phyloP scores from a whole-genome alignment of 2,888 invertebrate species.

The Orchesellides sinensis region DNA sequence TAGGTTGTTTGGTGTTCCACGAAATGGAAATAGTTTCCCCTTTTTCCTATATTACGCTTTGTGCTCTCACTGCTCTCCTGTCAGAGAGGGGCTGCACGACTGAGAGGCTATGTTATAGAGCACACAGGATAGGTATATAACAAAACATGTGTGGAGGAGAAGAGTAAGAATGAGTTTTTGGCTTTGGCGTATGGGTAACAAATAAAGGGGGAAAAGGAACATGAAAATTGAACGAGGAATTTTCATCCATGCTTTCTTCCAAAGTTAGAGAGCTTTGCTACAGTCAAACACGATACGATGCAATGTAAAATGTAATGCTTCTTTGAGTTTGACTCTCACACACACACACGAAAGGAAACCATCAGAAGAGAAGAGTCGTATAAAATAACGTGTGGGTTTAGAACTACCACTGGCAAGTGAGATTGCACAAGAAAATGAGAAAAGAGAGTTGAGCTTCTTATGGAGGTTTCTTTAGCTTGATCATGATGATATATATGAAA shows the following conservation, averaged over 20 bases:
- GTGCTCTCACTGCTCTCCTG: constrained; percentile 38
- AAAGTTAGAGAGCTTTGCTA: too few relatives aligned
- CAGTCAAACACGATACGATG: not conserved
- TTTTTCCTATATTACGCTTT: too few relatives aligned
- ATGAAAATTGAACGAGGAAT: constrained; percentile 51
- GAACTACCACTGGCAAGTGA: constrained; percentile 4
- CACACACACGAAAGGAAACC: constrained; percentile 54
- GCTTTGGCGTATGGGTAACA: not conserved
- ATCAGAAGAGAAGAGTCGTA: constrained; percentile 18
- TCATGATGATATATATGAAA: not conserved
- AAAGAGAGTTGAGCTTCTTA: not conserved
- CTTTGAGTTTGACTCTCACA: not conserved
- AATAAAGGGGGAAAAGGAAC: constrained; percentile 34
- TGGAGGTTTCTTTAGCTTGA: constrained; percentile 9
- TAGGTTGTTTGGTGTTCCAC: not conserved
- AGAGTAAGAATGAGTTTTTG: too few relatives aligned
- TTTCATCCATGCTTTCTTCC: constrained; percentile 27
- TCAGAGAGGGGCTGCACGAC: constrained; percentile 29
- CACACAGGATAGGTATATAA: too few relatives aligned
- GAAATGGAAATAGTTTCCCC: constrained; percentile 46
- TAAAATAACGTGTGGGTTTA: not conserved
- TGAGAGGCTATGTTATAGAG: constrained; percentile 43
- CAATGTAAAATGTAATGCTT: not conserved
- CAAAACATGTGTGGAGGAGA: too few relatives aligned
- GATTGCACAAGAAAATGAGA: constrained; percentile 44